These are phyloP conservation scores for Phaethornis superciliosus DNA, from an alignment of 2,113 vertebrate genomes.

Conservation along the genomic window DNA sequence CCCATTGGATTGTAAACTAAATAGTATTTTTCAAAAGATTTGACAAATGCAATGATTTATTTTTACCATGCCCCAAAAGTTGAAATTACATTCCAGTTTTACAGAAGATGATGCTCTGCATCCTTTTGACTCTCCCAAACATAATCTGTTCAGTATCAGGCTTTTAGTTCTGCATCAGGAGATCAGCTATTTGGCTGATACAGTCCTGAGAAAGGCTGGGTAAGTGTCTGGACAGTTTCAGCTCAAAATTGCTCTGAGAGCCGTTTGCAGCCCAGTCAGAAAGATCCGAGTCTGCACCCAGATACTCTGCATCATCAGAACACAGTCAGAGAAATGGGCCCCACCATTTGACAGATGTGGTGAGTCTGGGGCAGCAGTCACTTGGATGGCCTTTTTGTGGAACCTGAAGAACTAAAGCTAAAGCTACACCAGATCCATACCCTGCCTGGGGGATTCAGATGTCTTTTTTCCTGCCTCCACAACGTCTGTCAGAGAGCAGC, in stretches of 20 bases:
- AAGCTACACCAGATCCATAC: background rate
- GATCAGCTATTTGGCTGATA: slow-evolving; percentile 51
- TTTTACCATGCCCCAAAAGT: background rate
- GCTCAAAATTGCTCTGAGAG: slow-evolving; percentile 25
- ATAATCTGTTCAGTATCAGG: slow-evolving; percentile 60
- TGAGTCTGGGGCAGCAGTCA: background rate
- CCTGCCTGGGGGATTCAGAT: background rate
- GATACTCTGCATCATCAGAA: background rate
- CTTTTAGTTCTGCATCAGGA: slow-evolving; percentile 19
- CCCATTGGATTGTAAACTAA: background rate
- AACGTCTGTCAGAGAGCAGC: background rate
- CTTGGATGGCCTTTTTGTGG: background rate
- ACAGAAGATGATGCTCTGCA: background rate
- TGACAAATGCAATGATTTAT: slow-evolving; percentile 7
- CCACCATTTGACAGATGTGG: background rate
- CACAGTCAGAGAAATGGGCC: background rate
- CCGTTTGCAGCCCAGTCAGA: slow-evolving; percentile 14
- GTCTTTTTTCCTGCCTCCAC: background rate
- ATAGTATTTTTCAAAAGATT: background rate
- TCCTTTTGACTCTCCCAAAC: slow-evolving; percentile 1
- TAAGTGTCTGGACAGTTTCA: slow-evolving; percentile 65
- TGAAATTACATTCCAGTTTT: slow-evolving; percentile 5
- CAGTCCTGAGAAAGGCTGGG: slow-evolving; percentile 43
- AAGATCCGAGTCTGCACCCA: background rate
- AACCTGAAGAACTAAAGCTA: background rate